Base-by-base conservation (phyloP, 2,113 vertebrate genomes). In the Lepisosteus oculatus region DNA sequence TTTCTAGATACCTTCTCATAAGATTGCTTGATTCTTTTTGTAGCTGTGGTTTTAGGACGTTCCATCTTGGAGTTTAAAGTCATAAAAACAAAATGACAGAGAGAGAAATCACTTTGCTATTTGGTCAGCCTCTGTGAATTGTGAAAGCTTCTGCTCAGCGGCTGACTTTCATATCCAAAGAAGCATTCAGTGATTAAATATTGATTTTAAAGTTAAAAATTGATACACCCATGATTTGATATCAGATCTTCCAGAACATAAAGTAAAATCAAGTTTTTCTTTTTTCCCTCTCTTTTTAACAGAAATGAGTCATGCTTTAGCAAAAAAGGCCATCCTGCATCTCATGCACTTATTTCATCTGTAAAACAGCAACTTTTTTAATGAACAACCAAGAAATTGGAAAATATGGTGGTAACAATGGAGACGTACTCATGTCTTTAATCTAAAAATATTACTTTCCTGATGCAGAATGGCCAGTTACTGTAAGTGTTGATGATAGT, bases 181-280 rank as follows among this genome's bases (percentile, higher is more conserved):
- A 77, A 74, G 67, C 77, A 71, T 69, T 78, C 76, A 72, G 43
- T 82, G 79, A 85, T 82, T 83, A 83, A 83, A 85, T 71, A 79
- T 79, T 71, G 74, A 80, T 80, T 81, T 43, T 69, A 55, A 80
- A 77, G 76, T 72, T 70, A 76, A 73, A 71, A 74, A 71, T 68
- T 43, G 72, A 81, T 81, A 78, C 67, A 59, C 74, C 74, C 65
- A 81, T 85, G 70, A 82, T 73, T 76, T 78, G 43, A 77, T 77
- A 81, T 81, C 61, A 72, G 54, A 76, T 77, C 75, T 78, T 68
- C 17, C 45, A 44, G 70, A 55, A 71, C 69, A 72, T 11, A 67
- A 65, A 72, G 63, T 66, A 64, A 76, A 75, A 81, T 72, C 4
- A 59, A 73, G 4, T 65, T 73, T 72, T 67, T 65, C 66, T 75